Evolutionary conservation across 2,113 vertebrate species (phyloP).

Genomic region (Furnarius figulus): DNA sequence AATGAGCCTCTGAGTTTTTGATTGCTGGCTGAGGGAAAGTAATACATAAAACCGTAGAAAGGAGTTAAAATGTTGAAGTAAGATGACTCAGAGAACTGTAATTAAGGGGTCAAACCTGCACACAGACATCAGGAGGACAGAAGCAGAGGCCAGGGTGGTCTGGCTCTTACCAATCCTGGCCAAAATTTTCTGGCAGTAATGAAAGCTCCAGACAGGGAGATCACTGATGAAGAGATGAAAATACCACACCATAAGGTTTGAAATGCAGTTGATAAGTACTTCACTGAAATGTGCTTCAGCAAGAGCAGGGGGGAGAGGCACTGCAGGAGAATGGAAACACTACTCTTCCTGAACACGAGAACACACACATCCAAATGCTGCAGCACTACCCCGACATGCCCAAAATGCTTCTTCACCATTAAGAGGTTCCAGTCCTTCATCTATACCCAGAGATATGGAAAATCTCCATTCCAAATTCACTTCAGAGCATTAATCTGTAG

Average conservation of each 20-base stretch:
- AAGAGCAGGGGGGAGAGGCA: not conserved
- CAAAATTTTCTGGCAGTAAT: not conserved
- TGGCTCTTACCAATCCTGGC: not conserved
- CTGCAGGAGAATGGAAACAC: not conserved
- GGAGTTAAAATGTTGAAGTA: not conserved
- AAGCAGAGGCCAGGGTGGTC: not conserved
- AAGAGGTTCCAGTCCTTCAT: not conserved
- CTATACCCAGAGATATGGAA: not conserved
- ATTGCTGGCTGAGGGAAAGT: not conserved
- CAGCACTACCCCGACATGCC: not conserved
- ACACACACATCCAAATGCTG: not conserved
- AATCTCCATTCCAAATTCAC: not conserved
- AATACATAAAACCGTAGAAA: not conserved
- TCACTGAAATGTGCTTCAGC: not conserved
- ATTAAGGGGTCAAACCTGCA: not conserved
- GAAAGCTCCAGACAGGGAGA: not conserved
- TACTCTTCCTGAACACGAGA: not conserved
- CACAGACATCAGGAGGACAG: not conserved
- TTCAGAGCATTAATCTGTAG: not conserved
- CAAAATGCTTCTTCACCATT: not conserved
- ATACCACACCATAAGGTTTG: not conserved
- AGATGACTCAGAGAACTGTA: not conserved
- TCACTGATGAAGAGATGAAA: not conserved
- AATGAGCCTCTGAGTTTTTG: not conserved
- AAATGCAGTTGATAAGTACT: not conserved